Evolutionary conservation across 2,888 invertebrate species (phyloP).

Genomic region (Lydus trimaculatus): DNA sequence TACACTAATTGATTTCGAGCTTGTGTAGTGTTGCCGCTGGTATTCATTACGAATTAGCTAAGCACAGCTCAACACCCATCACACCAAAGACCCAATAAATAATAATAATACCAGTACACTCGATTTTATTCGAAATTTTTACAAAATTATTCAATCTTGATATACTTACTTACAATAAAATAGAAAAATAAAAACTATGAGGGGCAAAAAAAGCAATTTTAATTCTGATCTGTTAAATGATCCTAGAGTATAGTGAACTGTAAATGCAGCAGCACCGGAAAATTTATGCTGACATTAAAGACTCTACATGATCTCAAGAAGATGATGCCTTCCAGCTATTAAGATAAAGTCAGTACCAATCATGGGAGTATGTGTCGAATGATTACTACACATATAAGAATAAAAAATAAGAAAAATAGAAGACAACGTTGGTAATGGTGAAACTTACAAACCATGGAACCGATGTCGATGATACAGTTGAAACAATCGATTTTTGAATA

Average conservation of each 20-base stretch:
- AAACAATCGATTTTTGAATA: conserved; percentile 22
- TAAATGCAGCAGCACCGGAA: conserved; percentile 25
- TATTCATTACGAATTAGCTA: conserved; percentile 39
- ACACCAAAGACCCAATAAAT: conserved; percentile 34
- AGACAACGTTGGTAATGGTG: too few relatives aligned
- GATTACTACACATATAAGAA: conserved; percentile 6
- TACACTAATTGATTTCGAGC: conserved; percentile 38
- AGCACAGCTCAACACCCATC: conserved; percentile 36
- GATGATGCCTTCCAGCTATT: conserved; percentile 18
- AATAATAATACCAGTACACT: conserved; percentile 22
- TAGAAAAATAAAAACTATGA: background rate
- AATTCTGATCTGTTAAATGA: background rate
- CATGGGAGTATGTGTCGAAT: background rate
- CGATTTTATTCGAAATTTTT: background rate
- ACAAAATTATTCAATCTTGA: conserved; percentile 2
- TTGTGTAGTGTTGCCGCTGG: conserved; percentile 34
- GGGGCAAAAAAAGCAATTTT: background rate
- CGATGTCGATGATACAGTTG: background rate
- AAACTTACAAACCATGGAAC: too few relatives aligned
- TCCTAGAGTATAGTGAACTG: background rate
- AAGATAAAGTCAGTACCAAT: conserved; percentile 22
- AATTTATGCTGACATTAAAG: conserved; percentile 26
- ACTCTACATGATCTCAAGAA: conserved; percentile 12
- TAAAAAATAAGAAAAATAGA: conserved; percentile 14
- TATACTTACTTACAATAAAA: background rate